Conservation (phyloP, 2,113 vertebrate genomes). For the Spea bombifrons region DNA sequence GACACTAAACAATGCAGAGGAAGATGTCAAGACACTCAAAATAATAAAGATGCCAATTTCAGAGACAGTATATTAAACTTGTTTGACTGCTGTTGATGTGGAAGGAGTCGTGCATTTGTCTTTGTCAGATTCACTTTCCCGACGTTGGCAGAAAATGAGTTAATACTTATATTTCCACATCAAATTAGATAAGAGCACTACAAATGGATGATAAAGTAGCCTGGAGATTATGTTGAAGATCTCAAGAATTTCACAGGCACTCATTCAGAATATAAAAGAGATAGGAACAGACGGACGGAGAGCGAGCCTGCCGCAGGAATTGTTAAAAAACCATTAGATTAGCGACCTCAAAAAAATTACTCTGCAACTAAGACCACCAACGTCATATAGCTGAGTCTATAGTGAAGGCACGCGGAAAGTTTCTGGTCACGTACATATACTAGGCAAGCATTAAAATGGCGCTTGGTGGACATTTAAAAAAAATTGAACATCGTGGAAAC, state of each 20-base stretch:
- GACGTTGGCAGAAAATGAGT: conserved; percentile 44
- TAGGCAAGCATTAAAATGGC: too few relatives aligned
- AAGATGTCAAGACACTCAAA: conserved; percentile 37
- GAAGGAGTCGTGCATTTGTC: conserved; percentile 29
- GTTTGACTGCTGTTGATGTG: conserved; percentile 33
- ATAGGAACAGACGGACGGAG: conserved; percentile 30
- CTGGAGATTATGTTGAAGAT: conserved; percentile 46
- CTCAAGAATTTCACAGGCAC: conserved; percentile 38
- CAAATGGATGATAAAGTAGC: conserved; percentile 49
- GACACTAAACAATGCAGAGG: conserved; percentile 14
- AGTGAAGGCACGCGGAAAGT: background rate
- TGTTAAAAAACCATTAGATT: conserved; percentile 33
- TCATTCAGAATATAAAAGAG: conserved; percentile 47
- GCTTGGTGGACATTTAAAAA: too few relatives aligned
- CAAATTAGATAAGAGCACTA: conserved; percentile 49
- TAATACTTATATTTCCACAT: conserved; percentile 49
- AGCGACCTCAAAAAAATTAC: background rate
- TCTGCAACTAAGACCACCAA: conserved; percentile 1
- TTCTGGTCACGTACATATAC: too few relatives aligned
- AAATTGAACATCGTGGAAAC: too few relatives aligned
- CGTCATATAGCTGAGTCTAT: conserved; percentile 6
- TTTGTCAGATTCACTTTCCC: conserved; percentile 42
- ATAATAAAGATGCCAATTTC: conserved; percentile 45
- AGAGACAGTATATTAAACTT: conserved; percentile 40
- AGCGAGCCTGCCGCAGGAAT: conserved; percentile 20